Conservation (phyloP, 2,797 vertebrate species). For the Pangasius mekongensis region DNA sequence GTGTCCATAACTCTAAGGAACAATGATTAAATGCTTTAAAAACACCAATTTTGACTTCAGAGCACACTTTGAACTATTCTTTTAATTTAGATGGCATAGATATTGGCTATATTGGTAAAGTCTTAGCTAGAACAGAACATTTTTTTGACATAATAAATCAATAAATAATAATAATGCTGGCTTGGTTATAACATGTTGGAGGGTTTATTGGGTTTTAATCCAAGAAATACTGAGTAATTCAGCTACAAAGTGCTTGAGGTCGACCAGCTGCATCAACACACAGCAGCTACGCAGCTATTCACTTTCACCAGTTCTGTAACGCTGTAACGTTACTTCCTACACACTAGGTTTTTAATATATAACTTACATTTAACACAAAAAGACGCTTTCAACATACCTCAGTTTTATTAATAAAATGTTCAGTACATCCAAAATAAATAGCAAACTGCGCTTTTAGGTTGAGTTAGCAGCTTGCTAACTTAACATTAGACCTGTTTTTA, state of each 20-base stretch:
- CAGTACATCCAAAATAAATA: not conserved
- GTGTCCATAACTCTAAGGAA: not conserved
- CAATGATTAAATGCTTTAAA: not conserved
- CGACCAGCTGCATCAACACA: slow-evolving; percentile 24
- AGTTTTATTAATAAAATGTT: not conserved
- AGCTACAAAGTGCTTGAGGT: not conserved
- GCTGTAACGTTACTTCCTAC: not conserved
- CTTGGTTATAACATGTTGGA: not conserved
- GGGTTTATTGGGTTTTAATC: not conserved
- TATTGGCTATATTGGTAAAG: not conserved
- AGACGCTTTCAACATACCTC: not conserved
- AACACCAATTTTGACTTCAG: not conserved
- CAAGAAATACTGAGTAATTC: not conserved
- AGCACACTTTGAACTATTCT: not conserved
- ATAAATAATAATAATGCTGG: not conserved
- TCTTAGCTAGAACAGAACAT: not conserved
- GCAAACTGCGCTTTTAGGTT: not conserved
- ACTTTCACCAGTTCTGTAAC: not conserved
- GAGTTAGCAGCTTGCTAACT: not conserved
- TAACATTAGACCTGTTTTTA: not conserved
- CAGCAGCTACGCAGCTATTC: not conserved
- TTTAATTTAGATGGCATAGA: not conserved
- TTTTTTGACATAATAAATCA: not conserved
- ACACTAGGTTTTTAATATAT: not conserved
- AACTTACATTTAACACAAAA: not conserved